These are phyloP conservation scores for Chrysogorgia sp. DNA, from an alignment of 92 coral and sea anemone genomes.

Conservation along the genomic window DNA sequence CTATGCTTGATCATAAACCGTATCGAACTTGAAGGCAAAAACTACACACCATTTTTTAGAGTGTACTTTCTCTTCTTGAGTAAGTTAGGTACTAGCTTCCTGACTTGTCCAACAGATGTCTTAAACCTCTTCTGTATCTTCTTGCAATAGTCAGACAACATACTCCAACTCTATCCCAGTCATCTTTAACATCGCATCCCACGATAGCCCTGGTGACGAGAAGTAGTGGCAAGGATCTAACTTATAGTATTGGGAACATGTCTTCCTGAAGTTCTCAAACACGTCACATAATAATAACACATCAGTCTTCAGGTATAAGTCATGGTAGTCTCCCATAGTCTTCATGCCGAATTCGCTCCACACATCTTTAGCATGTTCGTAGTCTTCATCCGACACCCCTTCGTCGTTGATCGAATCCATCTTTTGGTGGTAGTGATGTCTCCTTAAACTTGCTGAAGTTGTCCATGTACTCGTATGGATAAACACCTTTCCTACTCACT, in stretches of 20 bases:
- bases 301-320: not conserved
- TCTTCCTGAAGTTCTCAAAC: slow-evolving; percentile 7
- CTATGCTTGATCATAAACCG: too few species aligned
- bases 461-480: not conserved
- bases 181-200: slow-evolving; percentile 5
- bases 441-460: not conserved
- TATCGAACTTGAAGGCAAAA: too few species aligned
- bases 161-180: too few species aligned
- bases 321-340: not conserved
- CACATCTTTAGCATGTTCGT: not conserved
- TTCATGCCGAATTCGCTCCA: not conserved
- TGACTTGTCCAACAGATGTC: too few species aligned
- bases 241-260: not conserved
- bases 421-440: not conserved
- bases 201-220: not conserved
- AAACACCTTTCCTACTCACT: not conserved
- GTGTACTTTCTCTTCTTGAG: too few species aligned
- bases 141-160: too few species aligned
- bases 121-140: too few species aligned
- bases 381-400: not conserved
- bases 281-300: not conserved
- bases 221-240: not conserved
- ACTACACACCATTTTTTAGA: too few species aligned
- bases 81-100: too few species aligned
- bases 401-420: not conserved